Conservation (phyloP, 2,888 invertebrate species). For the Lasioglossum oenotherae region DNA sequence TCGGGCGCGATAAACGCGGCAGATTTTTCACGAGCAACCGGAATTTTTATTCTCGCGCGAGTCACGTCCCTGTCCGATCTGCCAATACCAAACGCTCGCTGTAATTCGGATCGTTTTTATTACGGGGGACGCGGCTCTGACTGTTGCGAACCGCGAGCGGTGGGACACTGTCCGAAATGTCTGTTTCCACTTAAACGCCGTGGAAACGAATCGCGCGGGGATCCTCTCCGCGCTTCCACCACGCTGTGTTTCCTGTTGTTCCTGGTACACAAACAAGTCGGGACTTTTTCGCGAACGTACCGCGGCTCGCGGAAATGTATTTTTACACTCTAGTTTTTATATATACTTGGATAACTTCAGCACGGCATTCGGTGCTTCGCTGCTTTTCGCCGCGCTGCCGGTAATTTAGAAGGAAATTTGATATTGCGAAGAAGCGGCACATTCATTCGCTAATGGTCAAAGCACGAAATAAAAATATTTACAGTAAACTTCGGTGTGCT, state of each 20-base stretch:
- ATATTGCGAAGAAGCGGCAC: neutral
- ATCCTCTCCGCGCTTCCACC: neutral
- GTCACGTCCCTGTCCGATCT: conserved; percentile 37
- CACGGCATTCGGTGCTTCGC: neutral
- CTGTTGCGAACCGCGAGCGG: conserved; percentile 22
- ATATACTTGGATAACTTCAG: neutral
- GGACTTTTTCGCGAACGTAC: neutral
- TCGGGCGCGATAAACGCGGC: conserved; percentile 18
- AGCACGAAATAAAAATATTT: neutral
- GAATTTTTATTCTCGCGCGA: conserved; percentile 44
- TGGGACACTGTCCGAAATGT: neutral
- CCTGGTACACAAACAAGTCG: neutral
- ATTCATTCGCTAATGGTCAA: neutral
- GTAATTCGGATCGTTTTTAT: conserved; percentile 52
- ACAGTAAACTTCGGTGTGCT: neutral
- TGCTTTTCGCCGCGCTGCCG: neutral
- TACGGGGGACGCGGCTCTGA: conserved; percentile 10
- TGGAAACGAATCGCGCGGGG: neutral
- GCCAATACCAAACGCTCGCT: conserved; percentile 42
- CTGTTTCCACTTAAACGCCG: conserved; percentile 6
- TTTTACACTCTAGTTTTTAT: neutral
- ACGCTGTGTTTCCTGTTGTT: neutral
- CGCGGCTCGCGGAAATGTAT: neutral
- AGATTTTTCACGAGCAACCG: conserved; percentile 38
- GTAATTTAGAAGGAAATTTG: neutral